A percentile compares a stretch with the other conserved stretches of the same genome.
phyloP scores from a whole-genome alignment of 2,113 vertebrate species.

The Cyprinus carpio region DNA sequence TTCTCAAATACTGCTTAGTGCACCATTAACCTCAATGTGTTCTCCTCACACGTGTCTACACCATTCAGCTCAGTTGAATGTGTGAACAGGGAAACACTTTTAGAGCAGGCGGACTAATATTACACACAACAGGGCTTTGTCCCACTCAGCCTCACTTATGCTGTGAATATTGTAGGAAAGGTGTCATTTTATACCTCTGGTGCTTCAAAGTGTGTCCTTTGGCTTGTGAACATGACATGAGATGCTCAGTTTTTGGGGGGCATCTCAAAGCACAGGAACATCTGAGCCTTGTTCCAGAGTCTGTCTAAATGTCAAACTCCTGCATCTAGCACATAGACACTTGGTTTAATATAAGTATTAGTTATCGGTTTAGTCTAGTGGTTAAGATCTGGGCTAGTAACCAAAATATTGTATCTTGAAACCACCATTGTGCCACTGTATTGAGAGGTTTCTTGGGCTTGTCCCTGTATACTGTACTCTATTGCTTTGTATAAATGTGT shows the following conservation, averaged over 20 bases:
- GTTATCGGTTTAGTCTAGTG: not conserved
- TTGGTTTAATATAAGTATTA: not conserved
- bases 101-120: not conserved
- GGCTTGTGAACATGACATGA: not conserved
- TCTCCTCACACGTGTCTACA: not conserved
- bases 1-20: no score
- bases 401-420: not conserved
- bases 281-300: not conserved
- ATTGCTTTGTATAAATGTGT: no score
- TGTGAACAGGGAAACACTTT: constrained; percentile 39
- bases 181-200: not conserved
- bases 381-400: not conserved
- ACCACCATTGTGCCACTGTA: no score
- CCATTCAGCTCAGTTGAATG: not conserved
- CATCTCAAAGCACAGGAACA: not conserved
- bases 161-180: not conserved
- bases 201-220: constrained; percentile 14
- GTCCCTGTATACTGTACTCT: no score
- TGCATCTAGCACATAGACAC: not conserved
- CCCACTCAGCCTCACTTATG: not conserved
- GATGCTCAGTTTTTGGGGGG: not conserved
- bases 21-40: not conserved
- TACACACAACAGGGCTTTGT: not conserved
- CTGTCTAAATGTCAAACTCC: not conserved
- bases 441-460: no score